Conservation (phyloP, 2,113 vertebrate genomes). For the Heterotilapia buettikoferi region DNA sequence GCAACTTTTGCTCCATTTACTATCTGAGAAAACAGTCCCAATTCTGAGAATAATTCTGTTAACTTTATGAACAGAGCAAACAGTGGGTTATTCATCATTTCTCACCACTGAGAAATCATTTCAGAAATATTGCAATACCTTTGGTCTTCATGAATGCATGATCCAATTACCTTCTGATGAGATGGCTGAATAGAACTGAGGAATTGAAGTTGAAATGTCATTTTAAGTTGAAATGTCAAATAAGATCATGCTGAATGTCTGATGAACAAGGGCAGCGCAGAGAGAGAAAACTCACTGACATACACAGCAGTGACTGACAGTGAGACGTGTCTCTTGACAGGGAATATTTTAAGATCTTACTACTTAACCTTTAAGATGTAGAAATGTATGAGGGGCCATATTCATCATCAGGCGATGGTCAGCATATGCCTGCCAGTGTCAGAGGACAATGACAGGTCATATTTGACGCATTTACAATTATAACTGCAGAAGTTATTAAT, state of each 20-base stretch:
- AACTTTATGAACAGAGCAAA: background rate
- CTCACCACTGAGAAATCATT: background rate
- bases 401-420: background rate
- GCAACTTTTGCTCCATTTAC: background rate
- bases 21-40: background rate
- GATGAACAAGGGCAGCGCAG: constrained; percentile 6
- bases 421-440: background rate
- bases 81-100: background rate
- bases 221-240: constrained; percentile 37
- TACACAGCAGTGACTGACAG: background rate
- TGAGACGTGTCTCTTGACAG: background rate
- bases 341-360: background rate
- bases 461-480: background rate
- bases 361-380: background rate
- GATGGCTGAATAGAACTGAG: background rate
- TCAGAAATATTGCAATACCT: background rate
- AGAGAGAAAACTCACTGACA: background rate
- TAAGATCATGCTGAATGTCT: constrained; percentile 12
- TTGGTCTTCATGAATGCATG: constrained; percentile 49
- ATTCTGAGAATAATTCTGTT: background rate
- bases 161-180: constrained; percentile 31
- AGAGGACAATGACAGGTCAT: background rate
- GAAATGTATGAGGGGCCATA: background rate
- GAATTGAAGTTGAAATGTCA: constrained; percentile 36
- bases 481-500: background rate